Percentiles rank a stretch among this genome's conserved stretches.
Evolutionary conservation across 2,888 invertebrate species (phyloP).

Genomic region (Aporophyla nigra): DNA sequence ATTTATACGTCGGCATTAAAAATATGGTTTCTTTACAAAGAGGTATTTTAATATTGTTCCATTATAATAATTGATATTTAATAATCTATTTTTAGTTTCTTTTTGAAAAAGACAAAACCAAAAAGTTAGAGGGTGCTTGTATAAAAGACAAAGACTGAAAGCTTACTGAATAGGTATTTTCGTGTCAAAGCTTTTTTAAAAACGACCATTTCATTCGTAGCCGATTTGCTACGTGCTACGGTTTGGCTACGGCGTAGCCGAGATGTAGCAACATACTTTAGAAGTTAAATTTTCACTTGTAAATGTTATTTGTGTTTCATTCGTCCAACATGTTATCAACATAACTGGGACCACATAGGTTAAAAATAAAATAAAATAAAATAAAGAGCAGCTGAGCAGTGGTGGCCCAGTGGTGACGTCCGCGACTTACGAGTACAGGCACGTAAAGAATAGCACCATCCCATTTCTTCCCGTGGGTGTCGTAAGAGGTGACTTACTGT

Average conservation of each 20-base stretch:
- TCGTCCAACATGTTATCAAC: neutral
- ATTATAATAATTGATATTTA: neutral
- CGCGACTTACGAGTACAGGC: too few species aligned
- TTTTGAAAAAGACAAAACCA: neutral
- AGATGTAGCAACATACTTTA: neutral
- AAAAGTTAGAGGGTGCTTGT: too few species aligned
- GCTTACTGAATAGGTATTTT: neutral
- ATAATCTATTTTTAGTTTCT: neutral
- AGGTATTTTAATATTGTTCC: neutral
- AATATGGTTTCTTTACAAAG: neutral
- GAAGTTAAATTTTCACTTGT: neutral
- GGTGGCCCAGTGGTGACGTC: too few species aligned
- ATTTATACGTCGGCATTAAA: neutral
- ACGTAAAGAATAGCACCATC: too few species aligned
- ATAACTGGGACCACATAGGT: too few species aligned
- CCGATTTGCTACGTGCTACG: neutral
- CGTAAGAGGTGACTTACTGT: too few species aligned
- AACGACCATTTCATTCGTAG: neutral
- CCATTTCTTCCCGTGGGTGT: too few species aligned
- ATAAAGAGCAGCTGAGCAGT: too few species aligned
- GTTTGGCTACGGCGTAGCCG: constrained; percentile 12
- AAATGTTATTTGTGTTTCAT: too few species aligned
- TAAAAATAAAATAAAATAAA: too few species aligned
- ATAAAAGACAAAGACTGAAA: neutral
- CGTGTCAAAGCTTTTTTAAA: neutral